Evolutionary conservation across 2,113 vertebrate species (phyloP), one percentile per base, ranked within the genome.

Genomic region (Isichthys henryi): DNA sequence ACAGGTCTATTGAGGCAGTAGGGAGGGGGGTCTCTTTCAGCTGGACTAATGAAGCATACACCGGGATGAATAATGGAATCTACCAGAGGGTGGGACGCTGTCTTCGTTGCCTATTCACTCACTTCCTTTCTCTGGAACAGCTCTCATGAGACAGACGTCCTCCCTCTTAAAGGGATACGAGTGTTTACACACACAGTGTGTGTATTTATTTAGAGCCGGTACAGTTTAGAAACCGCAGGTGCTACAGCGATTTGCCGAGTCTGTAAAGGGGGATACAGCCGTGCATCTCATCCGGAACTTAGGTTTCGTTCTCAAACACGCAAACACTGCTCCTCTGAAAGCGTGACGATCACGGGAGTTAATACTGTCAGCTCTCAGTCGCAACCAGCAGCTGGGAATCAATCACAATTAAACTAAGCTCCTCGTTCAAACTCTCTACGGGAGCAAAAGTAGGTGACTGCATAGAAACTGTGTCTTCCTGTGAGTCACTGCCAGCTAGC

Each of bases 41-140:
- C 93, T 89, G 66, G 92, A 93, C 92, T 95, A 96, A 96, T 96
- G 94, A 96, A 95, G 93, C 95, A 94, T 92, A 94, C 94, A 93
- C 93, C 93, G 89, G 82, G 85, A 93, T 94, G 93, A 94, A 95
- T 94, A 95, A 95, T 94, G 93, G 94, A 91, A 92, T 92, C 91
- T 89, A 92, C 92, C 91, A 90, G 91, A 93, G 94, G 91, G 91
- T 91, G 93, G 93, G 90, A 89, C 58, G 87, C 89, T 91, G 91
- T 90, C 92, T 91, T 93, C 92, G 3, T 88, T 89, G 52, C 87
- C 92, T 90, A 92, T 93, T 90, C 91, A 93, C 88, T 92, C 91
- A 93, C 93, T 92, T 92, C 88, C 92, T 93, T 92, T 94, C 91
- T 90, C 53, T 88, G 46, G 56, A 89, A 90, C 90, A 88, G 89